These are phyloP conservation scores for Panurus biarmicus DNA, from an alignment of 2,113 vertebrate genomes.

Conservation along the genomic window DNA sequence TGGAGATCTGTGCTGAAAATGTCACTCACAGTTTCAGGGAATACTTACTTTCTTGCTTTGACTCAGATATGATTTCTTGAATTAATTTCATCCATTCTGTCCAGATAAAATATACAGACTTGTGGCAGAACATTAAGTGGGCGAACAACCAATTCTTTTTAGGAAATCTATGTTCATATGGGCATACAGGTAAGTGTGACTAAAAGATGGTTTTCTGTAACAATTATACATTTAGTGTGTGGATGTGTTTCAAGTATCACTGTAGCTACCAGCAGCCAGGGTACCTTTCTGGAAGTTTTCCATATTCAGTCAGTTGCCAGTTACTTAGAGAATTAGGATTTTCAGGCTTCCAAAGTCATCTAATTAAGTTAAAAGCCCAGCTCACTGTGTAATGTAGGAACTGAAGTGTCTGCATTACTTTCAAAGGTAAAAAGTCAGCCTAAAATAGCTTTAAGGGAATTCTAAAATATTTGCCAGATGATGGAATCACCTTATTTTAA, in stretches of 20 bases:
- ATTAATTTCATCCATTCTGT: not conserved
- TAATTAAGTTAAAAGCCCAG: not conserved
- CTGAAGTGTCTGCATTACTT: not conserved
- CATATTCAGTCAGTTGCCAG: not conserved
- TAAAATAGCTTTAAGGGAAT: not conserved
- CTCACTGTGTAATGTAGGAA: not conserved
- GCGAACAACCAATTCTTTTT: not conserved
- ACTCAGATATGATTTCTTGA: not conserved
- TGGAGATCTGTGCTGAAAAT: not conserved
- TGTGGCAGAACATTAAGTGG: not conserved
- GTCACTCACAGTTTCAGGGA: not conserved
- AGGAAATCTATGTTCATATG: not conserved
- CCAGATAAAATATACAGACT: not conserved
- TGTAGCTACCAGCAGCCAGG: not conserved
- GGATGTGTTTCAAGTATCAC: not conserved
- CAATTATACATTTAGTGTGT: not conserved
- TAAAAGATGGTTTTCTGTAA: not conserved
- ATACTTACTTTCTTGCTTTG: not conserved
- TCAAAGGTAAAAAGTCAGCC: not conserved
- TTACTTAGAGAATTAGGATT: not conserved
- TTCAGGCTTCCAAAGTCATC: not conserved
- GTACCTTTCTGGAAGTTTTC: not conserved
- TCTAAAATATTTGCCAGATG: not conserved
- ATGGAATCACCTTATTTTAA: not conserved
- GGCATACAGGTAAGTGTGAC: not conserved